A percentile compares a stretch with the other conserved stretches of the same genome.
These are phyloP conservation scores for Meteorus sp. DNA, from an alignment of 1,140 invertebrate species.

Conservation along the genomic window DNA sequence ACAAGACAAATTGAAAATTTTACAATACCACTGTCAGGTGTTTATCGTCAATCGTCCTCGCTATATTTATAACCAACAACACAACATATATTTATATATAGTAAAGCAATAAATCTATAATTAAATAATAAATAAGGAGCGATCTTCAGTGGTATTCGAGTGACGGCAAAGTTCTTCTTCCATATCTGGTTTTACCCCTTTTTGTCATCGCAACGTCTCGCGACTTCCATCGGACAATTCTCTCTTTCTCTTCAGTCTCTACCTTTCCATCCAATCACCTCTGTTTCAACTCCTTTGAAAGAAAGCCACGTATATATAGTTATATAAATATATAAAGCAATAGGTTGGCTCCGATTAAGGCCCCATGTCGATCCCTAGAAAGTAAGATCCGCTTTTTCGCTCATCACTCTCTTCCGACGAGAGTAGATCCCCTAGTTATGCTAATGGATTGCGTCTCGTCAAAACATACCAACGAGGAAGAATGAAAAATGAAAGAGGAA, in stretches of 20 bases:
- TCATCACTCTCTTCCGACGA: background rate
- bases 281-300: too few relatives aligned
- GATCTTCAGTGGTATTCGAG: conserved; percentile 24
- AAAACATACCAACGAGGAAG: too few relatives aligned
- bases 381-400: conserved; percentile 11
- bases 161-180: conserved; percentile 35
- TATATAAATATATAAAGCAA: background rate
- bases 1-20: too few relatives aligned
- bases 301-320: too few relatives aligned
- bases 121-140: conserved; percentile 48
- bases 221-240: too few relatives aligned
- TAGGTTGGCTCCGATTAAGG: background rate
- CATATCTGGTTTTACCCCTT: conserved; percentile 45
- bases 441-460: conserved; percentile 6
- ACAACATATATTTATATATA: background rate
- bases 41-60: too few relatives aligned
- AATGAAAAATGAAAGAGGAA: conserved; percentile 22
- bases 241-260: background rate
- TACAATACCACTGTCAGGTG: too few relatives aligned
- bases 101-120: conserved; percentile 46
- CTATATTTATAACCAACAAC: conserved; percentile 30
- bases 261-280: too few relatives aligned
- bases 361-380: background rate
- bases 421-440: conserved; percentile 11
- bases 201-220: too few relatives aligned